These are phyloP conservation scores for Habrosyne pyritoides DNA, from an alignment of 2,888 invertebrate genomes.

Conservation along the genomic window DNA sequence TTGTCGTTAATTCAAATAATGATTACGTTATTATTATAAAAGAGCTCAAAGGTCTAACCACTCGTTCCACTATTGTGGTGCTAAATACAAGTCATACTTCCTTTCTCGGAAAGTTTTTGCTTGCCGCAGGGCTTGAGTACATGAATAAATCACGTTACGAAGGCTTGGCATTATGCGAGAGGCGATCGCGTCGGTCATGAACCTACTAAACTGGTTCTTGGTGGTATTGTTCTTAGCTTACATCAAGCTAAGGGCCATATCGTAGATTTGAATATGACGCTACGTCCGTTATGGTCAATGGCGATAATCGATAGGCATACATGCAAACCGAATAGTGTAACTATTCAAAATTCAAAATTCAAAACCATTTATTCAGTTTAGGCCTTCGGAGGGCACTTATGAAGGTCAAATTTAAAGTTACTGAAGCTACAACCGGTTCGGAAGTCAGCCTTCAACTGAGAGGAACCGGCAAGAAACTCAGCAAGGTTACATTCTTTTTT, in stretches of 20 bases:
- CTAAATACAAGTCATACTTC: slow-evolving; percentile 12
- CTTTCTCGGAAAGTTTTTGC: slow-evolving; percentile 55
- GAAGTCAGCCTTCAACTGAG: too few species aligned
- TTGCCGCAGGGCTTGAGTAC: slow-evolving; percentile 38
- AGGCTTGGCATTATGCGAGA: slow-evolving; percentile 62
- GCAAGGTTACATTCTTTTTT: too few species aligned
- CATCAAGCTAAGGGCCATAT: slow-evolving; percentile 38
- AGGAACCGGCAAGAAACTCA: too few species aligned
- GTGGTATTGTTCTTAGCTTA: slow-evolving; percentile 59
- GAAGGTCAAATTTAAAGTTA: too few species aligned
- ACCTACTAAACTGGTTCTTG: slow-evolving; percentile 78
- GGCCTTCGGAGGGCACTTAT: too few species aligned
- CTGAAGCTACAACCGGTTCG: too few species aligned
- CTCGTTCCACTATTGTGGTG: neutral
- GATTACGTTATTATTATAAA: slow-evolving; percentile 25
- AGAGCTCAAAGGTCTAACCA: slow-evolving; percentile 34
- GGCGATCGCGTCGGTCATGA: slow-evolving; percentile 71
- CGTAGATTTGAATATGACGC: slow-evolving; percentile 18
- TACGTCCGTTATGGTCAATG: slow-evolving; percentile 4
- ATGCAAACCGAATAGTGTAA: too few species aligned
- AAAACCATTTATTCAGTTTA: too few species aligned
- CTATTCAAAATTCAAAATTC: too few species aligned
- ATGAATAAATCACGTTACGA: slow-evolving; percentile 66
- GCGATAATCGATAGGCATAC: neutral
- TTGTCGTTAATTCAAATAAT: neutral